Conservation (phyloP, 2,797 vertebrate genomes). For the Anguilla megastoma region DNA sequence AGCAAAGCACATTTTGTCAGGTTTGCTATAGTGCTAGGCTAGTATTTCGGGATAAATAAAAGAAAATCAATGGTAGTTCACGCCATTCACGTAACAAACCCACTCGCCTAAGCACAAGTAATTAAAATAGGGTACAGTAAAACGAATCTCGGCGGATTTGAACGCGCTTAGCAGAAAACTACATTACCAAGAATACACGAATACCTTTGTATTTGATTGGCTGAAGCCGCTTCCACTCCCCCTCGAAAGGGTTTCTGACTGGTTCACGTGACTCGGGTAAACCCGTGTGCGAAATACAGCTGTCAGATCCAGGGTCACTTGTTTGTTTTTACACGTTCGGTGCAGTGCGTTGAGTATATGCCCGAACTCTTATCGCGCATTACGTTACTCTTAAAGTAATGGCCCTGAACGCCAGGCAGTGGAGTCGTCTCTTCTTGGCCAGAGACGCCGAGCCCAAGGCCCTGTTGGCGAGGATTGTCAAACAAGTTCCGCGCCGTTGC, state of each 20-base stretch:
- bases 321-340: constrained; percentile 10
- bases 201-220: constrained; percentile 43
- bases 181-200: constrained; percentile 54
- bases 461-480: constrained; percentile 22
- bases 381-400: constrained; percentile 44
- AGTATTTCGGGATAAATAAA: neutral
- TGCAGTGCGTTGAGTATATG: neutral
- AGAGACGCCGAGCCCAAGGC: constrained; percentile 9
- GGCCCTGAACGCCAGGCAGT: constrained; percentile 43
- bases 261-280: neutral
- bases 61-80: neutral
- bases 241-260: neutral
- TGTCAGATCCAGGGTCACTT: constrained; percentile 5
- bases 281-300: neutral
- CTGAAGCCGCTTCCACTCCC: constrained; percentile 31
- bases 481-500: constrained; percentile 7
- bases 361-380: constrained; percentile 24
- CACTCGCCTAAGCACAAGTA: neutral
- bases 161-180: constrained; percentile 40
- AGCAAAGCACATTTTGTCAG: neutral
- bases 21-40: neutral
- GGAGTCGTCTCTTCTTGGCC: constrained; percentile 46
- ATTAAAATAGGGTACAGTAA: neutral
- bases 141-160: neutral
- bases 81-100: neutral